A percentile compares a stretch with the other conserved stretches of the same genome.
Evolutionary conservation across 2,797 vertebrate genomes (phyloP).

Genomic region (Rhabdophis nuchalis): DNA sequence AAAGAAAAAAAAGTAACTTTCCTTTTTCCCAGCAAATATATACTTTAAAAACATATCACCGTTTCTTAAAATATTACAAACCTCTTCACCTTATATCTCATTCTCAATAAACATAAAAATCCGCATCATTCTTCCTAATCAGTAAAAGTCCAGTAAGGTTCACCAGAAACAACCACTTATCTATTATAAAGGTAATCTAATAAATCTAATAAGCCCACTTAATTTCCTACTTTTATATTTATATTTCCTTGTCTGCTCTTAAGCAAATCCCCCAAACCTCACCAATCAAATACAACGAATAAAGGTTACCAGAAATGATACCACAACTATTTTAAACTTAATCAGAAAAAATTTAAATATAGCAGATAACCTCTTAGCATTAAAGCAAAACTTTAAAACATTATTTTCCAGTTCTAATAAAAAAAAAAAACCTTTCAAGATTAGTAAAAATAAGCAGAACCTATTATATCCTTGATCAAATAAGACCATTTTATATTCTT

Average conservation of each 20-base stretch:
- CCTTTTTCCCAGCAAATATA: no score
- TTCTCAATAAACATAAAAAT: neutral
- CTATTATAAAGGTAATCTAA: neutral
- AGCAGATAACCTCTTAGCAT: neutral
- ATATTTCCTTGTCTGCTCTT: neutral
- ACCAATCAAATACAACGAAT: neutral
- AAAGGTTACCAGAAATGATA: neutral
- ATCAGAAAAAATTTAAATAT: neutral
- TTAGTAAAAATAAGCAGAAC: neutral
- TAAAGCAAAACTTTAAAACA: neutral
- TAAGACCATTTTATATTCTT: no score
- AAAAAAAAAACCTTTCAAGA: neutral
- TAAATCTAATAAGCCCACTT: neutral
- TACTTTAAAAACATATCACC: neutral
- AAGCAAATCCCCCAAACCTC: neutral
- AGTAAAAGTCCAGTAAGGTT: neutral
- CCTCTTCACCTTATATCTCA: neutral
- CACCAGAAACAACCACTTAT: neutral
- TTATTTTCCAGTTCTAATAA: neutral
- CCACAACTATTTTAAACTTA: neutral
- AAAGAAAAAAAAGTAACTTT: neutral
- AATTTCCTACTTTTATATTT: no score
- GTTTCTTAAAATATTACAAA: neutral
- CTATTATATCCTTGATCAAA: neutral
- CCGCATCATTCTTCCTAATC: neutral